Conservation (phyloP, 2,113 vertebrate genomes). For the Thunnus maccoyii region DNA sequence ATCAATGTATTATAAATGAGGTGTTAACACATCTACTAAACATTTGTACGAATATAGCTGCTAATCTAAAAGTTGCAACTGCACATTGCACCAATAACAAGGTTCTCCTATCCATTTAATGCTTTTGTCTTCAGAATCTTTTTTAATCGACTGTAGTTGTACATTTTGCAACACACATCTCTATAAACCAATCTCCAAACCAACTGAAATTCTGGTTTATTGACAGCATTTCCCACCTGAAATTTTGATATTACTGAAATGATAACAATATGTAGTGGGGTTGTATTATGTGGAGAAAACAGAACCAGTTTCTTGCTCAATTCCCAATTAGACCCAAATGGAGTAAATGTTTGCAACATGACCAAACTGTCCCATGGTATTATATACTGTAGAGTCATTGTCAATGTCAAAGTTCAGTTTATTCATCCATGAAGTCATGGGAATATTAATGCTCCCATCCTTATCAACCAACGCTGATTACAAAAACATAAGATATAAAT, state of each 20-base stretch:
- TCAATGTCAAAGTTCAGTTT: too few species aligned
- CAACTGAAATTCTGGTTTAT: neutral
- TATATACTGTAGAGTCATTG: too few species aligned
- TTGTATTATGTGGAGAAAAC: too few species aligned
- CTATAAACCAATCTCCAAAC: neutral
- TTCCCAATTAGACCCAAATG: neutral
- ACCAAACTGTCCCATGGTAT: too few species aligned
- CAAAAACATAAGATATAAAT: too few species aligned
- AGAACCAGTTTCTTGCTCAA: too few species aligned
- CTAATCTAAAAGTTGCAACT: neutral
- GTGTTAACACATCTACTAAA: constrained; percentile 43
- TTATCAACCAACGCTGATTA: too few species aligned
- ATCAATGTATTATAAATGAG: constrained; percentile 15
- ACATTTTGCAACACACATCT: neutral
- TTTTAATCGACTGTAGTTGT: neutral
- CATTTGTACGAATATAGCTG: constrained; percentile 14
- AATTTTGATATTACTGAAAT: neutral
- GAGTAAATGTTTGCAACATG: neutral
- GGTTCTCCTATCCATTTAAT: neutral
- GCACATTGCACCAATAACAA: neutral
- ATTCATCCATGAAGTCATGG: too few species aligned
- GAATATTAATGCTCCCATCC: too few species aligned
- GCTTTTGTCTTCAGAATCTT: neutral
- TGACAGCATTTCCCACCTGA: neutral
- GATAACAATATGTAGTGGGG: too few species aligned